Evolutionary conservation across 2,113 vertebrate genomes (phyloP), one percentile per base, ranked within the genome.

Genomic region (Ageneiosus marmoratus): DNA sequence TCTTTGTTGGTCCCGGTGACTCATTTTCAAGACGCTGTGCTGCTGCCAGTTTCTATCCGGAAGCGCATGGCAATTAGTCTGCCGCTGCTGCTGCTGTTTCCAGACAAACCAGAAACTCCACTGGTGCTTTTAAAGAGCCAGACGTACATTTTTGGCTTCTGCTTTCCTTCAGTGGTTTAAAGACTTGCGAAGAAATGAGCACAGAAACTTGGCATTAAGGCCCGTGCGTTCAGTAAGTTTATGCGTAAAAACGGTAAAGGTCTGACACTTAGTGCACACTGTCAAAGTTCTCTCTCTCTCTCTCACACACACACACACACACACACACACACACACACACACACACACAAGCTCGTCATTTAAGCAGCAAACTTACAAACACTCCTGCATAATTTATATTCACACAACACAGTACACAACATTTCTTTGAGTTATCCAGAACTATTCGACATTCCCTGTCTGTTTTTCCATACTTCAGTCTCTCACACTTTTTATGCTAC

Each of bases 1-100:
- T 97, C 97, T 98, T 98, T 98, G 97, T 98, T 96, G 95, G 94
- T 94, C 91, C 91, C 89, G 94, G 94, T 98, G 97, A 99, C 94
- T 99, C 97, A 98, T 97, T 97, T 97, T 97, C 96, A 96, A 98
- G 96, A 97, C 95, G 96, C 95, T 97, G 96, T 97, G 48, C 96
- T 95, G 95, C 96, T 98, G 97, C 97, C 97, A 98, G 96, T 96
- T 96, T 96, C 96, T 95, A 96, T 96, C 96, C 97, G 97, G 97
- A 98, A 99, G 96, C 96, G 94, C 96, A 97, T 95, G 96, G 97
- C 96, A 97, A 97, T 98, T 98, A 97, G 95, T 97, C 96, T 97
- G 90, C 91, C 95, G 94, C 94, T 84, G 91, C 92, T 91, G 89
- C 91, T 89, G 89, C 78, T 92, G 88, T 84, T 89, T 93, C 92